These are phyloP conservation scores for Acrocephalus scirpaceus DNA, from an alignment of 2,797 vertebrate genomes.

Conservation along the genomic window DNA sequence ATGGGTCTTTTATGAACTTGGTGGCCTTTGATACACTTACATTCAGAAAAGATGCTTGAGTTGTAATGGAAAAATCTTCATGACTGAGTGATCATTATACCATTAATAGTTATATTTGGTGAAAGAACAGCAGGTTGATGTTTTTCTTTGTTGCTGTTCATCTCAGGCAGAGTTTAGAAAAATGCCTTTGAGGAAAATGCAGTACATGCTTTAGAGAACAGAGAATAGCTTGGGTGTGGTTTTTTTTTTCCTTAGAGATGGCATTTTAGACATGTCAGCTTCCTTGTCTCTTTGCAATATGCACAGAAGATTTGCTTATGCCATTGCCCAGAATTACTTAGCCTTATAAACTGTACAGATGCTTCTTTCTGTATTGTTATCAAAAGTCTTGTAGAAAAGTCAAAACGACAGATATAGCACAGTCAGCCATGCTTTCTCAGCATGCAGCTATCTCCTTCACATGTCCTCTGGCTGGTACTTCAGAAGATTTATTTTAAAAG, in stretches of 20 bases:
- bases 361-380: neutral
- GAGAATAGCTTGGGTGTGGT: neutral
- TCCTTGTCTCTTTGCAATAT: neutral
- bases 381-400: neutral
- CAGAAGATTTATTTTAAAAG: constrained; percentile 1
- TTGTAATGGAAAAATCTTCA: neutral
- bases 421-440: neutral
- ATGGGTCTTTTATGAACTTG: neutral
- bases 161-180: neutral
- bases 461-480: neutral
- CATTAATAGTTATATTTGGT: neutral
- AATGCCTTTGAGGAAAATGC: neutral
- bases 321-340: neutral
- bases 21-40: neutral
- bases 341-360: neutral
- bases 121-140: neutral
- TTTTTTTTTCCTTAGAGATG: neutral
- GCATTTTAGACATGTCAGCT: neutral
- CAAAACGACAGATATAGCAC: neutral
- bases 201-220: neutral
- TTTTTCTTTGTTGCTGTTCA: neutral
- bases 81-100: neutral
- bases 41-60: neutral
- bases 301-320: neutral
- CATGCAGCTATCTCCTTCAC: neutral